These are phyloP conservation scores for Poecilia latipinna DNA, from an alignment of 2,113 vertebrate genomes.

Conservation along the genomic window DNA sequence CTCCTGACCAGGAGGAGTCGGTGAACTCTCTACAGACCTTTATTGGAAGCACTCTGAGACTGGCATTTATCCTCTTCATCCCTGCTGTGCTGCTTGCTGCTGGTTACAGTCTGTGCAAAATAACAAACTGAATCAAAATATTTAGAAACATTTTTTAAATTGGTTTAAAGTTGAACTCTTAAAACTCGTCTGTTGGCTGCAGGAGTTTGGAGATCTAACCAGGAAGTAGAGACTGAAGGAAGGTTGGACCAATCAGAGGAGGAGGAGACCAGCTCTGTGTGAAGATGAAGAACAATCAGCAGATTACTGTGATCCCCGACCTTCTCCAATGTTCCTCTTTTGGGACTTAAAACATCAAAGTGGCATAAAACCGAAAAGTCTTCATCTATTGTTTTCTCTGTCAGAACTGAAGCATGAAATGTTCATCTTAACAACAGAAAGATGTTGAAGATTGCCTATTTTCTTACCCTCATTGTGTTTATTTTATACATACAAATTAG, in stretches of 20 bases:
- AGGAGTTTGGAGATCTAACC: slow-evolving; percentile 10
- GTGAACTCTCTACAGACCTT: slow-evolving; percentile 23
- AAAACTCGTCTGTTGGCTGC: not conserved
- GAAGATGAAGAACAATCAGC: not conserved
- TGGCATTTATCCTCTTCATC: slow-evolving; percentile 55
- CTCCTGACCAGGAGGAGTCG: slow-evolving; percentile 2
- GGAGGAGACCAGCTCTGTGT: not conserved
- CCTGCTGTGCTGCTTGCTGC: slow-evolving; percentile 40
- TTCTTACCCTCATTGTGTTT: no score
- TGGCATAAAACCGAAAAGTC: no score
- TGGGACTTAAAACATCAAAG: no score
- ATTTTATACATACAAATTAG: no score
- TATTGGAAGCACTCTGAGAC: slow-evolving; percentile 50
- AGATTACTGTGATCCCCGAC: not conserved
- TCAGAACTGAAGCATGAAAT: no score
- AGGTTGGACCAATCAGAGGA: not conserved
- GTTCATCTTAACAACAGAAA: no score
- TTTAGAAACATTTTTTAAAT: not conserved
- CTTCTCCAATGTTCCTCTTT: no score
- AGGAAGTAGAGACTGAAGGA: not conserved
- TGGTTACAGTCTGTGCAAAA: slow-evolving; percentile 40
- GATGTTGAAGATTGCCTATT: no score
- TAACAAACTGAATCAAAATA: not conserved
- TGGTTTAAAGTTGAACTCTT: not conserved
- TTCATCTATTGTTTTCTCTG: no score